These are phyloP conservation scores for Napeogenes sylphis DNA, from an alignment of 2,888 invertebrate species.

Conservation along the genomic window DNA sequence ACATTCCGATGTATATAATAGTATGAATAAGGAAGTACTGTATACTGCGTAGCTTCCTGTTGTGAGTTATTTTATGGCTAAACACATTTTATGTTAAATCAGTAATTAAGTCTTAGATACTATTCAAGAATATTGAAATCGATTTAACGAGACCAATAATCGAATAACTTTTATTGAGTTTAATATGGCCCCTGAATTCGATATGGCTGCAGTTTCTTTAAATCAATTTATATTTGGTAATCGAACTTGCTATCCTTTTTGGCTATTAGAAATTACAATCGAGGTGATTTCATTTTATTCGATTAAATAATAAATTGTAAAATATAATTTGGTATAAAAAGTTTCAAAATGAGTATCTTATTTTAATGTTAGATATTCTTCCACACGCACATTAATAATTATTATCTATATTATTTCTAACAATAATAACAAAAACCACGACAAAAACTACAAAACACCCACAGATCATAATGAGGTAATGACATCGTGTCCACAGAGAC, in stretches of 20 bases:
- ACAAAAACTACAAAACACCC: slow-evolving; percentile 19
- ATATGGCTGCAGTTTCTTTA: slow-evolving; percentile 16
- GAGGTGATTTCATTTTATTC: neutral
- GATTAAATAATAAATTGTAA: neutral
- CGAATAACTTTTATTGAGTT: slow-evolving; percentile 23
- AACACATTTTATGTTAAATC: slow-evolving; percentile 19
- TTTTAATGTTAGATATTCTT: neutral
- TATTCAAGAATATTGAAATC: slow-evolving; percentile 5
- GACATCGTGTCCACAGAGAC: slow-evolving; percentile 21
- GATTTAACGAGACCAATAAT: slow-evolving; percentile 13
- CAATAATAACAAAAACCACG: slow-evolving; percentile 10
- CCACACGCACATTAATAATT: neutral
- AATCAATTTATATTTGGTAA: slow-evolving; percentile 6
- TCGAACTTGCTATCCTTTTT: slow-evolving; percentile 4
- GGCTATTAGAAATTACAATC: neutral
- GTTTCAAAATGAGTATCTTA: neutral
- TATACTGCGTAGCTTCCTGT: slow-evolving; percentile 3
- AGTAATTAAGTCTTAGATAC: slow-evolving; percentile 6
- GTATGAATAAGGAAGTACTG: no score
- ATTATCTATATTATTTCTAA: neutral
- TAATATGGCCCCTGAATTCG: slow-evolving; percentile 18
- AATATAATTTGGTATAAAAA: neutral
- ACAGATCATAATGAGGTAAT: slow-evolving; percentile 23
- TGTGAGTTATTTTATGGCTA: slow-evolving; percentile 13
- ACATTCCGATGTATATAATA: neutral